Base-by-base conservation (phyloP, 2,888 invertebrate genomes). In the Chouioia cunea region DNA sequence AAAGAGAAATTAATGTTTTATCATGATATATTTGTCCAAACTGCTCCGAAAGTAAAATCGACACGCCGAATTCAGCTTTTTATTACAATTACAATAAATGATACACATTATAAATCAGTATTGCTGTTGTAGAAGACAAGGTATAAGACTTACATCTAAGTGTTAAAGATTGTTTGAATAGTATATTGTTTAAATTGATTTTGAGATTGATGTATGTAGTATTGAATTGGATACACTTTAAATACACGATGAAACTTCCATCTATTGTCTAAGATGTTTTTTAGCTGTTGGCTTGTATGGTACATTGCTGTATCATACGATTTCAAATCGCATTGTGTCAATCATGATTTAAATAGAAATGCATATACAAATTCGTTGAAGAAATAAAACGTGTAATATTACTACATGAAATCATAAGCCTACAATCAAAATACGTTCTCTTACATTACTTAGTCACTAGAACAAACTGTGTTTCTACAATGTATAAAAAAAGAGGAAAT, bases 401-500 rank as follows among this genome's bases (percentile, higher is more conserved):
- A 1, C 50, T 66, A 58, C 1, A 2, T 22, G 36, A 36, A 36
- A 66, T 66, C 23, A 46, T 65, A 65, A 52, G 47, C 48, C 71
- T 71, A 71, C 57, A 57, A 23, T 71, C 44, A 53, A 64, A 67
- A 73, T 54, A 52, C 47, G 6, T 62, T 58, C 27, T 69, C 58
- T 65, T 66, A 59, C 22, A 54, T 73, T 59, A 71, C 73, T 74
- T 77, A 77, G 53, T 73, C 72, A 72, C 76, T 75, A 77, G 72
- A 76, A 76, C 73, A 76, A 73, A 76, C 65, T 67, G 66, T 76
- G 76, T 75, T 36, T 73, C 77, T 77, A 77, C 71, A 74, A 73
- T 72, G 73, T 76, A 67, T 67, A 63, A 73, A 73, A 71, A 73
- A 69, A 70, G 48, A 60, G 36, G 36, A 50, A 60, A 62, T 27